Evolutionary conservation across 2,888 invertebrate genomes (phyloP), one percentile per base, ranked within the genome.

Genomic region (Acanthosoma haemorrhoidale): DNA sequence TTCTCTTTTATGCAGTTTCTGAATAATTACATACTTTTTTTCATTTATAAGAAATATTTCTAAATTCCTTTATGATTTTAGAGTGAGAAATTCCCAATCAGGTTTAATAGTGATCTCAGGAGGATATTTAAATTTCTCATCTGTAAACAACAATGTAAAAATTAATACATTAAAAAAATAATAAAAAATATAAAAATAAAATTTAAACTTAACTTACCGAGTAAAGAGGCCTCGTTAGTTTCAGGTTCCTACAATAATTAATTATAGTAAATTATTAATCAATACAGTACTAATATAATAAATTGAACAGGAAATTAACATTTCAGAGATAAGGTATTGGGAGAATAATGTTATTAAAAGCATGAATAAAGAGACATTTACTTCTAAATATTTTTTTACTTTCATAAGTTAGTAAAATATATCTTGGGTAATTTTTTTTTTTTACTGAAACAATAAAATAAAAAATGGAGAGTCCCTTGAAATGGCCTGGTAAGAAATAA

Each of bases 91-190:
- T 39, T 71, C 64, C 73, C 73, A 73, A 18, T 60, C 59, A 5
- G 61, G 64, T 8, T 61, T 68, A 31, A 69, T 58, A 11, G 21
- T 61, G 16, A 71, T 38, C 34, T 70, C 71, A 4, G 73, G 73
- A 29, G 71, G 68, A 58, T 59, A 71, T 63, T 61, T 71, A 18
- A 70, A 68, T 59, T 71, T 57, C 6, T 69, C 68, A 61, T 73
- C 73, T 73, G 66, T 25, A 70, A 70, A 6, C 29, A 67, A 51
- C 2, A 51, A 25, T 6, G 2, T 5, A 2, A 4, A 68, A 70
- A 15, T 18, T 5, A n/a, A 38, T 9, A 13, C 51, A 13, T 13
- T 25, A 15, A 39, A 15, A 15, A 18, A 64, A 64, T 21, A 21
- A 51, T 13, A 51, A 51, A 25, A 51, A 13, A 5, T 5, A 21